Percentiles rank a stretch among this genome's conserved stretches.
Conservation (phyloP, 2,797 vertebrate genomes). For the Dermochelys coriacea region DNA sequence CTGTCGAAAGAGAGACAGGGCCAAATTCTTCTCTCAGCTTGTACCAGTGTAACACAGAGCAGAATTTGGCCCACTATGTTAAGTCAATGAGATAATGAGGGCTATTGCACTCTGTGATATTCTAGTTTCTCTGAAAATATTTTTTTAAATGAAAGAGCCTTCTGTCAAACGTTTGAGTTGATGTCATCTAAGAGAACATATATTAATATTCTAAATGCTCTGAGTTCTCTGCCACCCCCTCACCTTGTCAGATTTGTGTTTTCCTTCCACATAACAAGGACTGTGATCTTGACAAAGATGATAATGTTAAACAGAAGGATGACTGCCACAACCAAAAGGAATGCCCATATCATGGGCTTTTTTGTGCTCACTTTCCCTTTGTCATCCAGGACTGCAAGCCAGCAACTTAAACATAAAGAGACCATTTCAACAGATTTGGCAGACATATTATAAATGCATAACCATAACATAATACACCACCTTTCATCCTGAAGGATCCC, state of each 20-base stretch:
- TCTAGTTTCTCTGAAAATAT: neutral
- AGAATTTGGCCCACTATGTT: neutral
- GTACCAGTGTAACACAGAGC: neutral
- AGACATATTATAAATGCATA: neutral
- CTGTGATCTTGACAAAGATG: slow-evolving; percentile 68
- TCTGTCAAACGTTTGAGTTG: neutral
- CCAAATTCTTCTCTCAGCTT: neutral
- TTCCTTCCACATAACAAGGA: slow-evolving; percentile 70
- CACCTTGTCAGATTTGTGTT: slow-evolving; percentile 76
- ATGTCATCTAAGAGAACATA: neutral
- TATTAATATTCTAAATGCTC: neutral
- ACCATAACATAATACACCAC: neutral
- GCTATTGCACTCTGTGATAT: neutral
- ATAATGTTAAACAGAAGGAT: slow-evolving; percentile 78
- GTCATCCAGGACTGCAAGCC: slow-evolving; percentile 77
- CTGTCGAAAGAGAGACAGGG: neutral
- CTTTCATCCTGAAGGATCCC: neutral
- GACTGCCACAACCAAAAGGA: slow-evolving; percentile 78
- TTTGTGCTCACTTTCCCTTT: slow-evolving; percentile 35
- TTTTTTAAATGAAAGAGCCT: neutral
- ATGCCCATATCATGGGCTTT: slow-evolving; percentile 81
- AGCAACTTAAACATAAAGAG: slow-evolving; percentile 78
- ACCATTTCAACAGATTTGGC: neutral
- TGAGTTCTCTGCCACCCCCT: neutral
- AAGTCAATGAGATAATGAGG: neutral